These are phyloP conservation scores for Muscidifurax raptorellus DNA, from an alignment of 1,140 invertebrate genomes.

Conservation along the genomic window DNA sequence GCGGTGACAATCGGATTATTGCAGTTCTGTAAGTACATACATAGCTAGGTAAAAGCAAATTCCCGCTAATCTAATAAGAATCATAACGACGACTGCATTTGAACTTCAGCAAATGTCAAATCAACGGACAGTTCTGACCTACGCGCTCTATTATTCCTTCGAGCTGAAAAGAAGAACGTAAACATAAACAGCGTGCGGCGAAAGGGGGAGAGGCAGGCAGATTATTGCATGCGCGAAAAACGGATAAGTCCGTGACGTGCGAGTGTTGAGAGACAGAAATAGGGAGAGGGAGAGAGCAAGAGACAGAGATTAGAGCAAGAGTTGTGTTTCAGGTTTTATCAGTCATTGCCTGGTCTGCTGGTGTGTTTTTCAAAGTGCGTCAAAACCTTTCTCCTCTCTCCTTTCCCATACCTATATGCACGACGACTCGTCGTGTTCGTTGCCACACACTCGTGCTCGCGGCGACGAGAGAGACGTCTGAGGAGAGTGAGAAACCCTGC, in stretches of 20 bases:
- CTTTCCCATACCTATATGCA: slow-evolving; percentile 45
- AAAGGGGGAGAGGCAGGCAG: not conserved
- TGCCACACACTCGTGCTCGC: not conserved
- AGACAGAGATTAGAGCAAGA: too few relatives aligned
- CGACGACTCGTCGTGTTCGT: not conserved
- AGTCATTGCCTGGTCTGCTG: not conserved
- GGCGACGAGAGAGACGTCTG: too few relatives aligned
- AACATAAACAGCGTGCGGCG: not conserved
- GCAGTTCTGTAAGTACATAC: not conserved
- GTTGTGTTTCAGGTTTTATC: not conserved
- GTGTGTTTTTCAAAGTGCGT: slow-evolving; percentile 35
- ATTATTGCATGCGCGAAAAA: not conserved
- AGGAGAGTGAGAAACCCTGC: slow-evolving; percentile 19
- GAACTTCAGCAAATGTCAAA: not conserved
- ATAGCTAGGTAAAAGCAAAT: not conserved
- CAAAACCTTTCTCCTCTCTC: slow-evolving; percentile 39
- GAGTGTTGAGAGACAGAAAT: too few relatives aligned
- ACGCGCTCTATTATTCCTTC: not conserved
- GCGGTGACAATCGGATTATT: not conserved
- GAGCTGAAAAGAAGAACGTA: not conserved
- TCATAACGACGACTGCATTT: not conserved
- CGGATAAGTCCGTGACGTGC: not conserved
- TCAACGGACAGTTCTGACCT: not conserved
- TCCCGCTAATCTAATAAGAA: slow-evolving; percentile 19
- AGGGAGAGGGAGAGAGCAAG: not conserved